Evolutionary conservation across 2,113 vertebrate species (phyloP), one percentile per base, ranked within the genome.

Genomic region (Scomber colias): DNA sequence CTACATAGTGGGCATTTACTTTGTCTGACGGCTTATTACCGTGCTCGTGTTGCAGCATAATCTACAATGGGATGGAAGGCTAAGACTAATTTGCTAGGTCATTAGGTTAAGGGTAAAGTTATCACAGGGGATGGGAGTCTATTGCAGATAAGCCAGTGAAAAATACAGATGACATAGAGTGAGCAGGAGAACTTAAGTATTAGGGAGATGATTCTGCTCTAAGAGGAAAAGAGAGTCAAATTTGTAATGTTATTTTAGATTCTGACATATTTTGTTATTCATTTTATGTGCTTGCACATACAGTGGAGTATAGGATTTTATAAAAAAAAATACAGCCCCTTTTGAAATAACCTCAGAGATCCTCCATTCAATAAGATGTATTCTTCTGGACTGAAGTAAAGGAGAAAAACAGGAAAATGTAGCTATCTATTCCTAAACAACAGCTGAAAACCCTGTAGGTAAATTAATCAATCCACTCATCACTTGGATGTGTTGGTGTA

Each of bases 21-120:
- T 95, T 95, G 95, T 93, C 91, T 94, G 91, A 91, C 87, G 91
- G 64, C 88, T 91, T 95, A 95, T 95, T 94, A 94, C 60, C 71
- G 21, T 79, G 83, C 81, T 86, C 88, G 91, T 94, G 91, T 94
- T 91, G 93, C 87, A 93, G 93, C 89, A 95, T 94, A 95, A 95
- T 93, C 84, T 92, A 82, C 86, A 92, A 73, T 67, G 84, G 84
- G 92, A 93, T 88, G 90, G 74, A 93, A 86, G 86, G 86, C 73
- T 92, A 90, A 93, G 87, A 92, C 89, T 95, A 93, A 94, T 95
- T 94, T 95, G 84, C 88, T 92, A 90, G 92, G 86, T 90, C 92
- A 79, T 93, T 92, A 94, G 91, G 79, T 85, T 35, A 92, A 94
- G 92, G 84, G 91, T 91, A 92, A 94, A 94, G 95, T 94, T 78